Evolutionary conservation across 2,888 invertebrate species (phyloP), one percentile per base, ranked within the genome.

Genomic region (Aethes cnicana): DNA sequence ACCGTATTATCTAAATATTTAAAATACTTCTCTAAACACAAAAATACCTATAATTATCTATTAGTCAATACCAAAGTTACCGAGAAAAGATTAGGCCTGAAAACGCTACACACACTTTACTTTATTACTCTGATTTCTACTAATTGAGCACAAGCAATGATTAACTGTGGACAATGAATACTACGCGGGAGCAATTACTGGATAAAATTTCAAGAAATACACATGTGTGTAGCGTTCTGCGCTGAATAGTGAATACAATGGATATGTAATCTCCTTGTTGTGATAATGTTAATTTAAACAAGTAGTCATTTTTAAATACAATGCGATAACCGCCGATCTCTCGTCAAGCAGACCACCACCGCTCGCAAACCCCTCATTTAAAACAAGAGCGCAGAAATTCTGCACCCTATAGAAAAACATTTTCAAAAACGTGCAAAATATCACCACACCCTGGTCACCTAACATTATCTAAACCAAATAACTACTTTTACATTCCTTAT

Each of bases 401-500:
- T 79, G 84, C 80, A 75, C 81, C 81, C 72, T 74, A 74, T 82
- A 84, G 83, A 84, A 89, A 88, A 86, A 89, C 86, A 86, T 87
- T 81, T 83, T 88, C 87, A 88, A 88, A 89, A 89, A 88, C 88
- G 84, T 87, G 86, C 87, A 87, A 88, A 88, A 88, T 89, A 89
- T 88, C 89, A 87, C 87, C 89, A 81, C 89, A 89, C 89, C 89
- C 89, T 89, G 89, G 89, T 89, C 88, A 74, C 89, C 88, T 89
- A 89, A 85, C 83, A 78, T 85, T 86, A 86, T 83, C 81, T 87
- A 86, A 84, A 84, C 82, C 84, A 79, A 86, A 80, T 83, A 80
- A 76, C 80, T 85, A 85, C 85, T 73, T 76, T 82, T 81, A 84
- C 80, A 78, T 74, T 75, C 80, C 80, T 82, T 82, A 84, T 64